These are phyloP conservation scores for human (Homo sapiens) DNA, from an alignment of 2,113 vertebrate species.

Conservation along the genomic window DNA sequence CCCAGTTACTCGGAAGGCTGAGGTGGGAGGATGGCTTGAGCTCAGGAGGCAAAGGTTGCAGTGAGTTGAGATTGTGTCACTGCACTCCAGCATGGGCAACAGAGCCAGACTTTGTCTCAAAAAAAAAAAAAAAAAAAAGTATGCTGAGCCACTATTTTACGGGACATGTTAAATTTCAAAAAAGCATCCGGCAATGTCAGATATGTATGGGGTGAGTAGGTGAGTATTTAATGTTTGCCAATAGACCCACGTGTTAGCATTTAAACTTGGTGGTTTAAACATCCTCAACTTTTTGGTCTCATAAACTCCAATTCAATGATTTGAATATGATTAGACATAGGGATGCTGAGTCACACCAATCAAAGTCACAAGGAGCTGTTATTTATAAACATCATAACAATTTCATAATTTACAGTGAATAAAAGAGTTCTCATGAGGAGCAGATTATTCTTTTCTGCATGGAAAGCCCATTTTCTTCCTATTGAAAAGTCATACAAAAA, in stretches of 20 bases:
- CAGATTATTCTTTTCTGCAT: background rate
- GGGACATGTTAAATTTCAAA: background rate
- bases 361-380: background rate
- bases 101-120: too few relatives aligned
- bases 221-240: background rate
- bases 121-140: too few relatives aligned
- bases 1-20: too few relatives aligned
- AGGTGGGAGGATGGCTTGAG: too few relatives aligned
- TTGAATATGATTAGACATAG: background rate
- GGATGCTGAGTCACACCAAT: background rate
- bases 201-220: background rate
- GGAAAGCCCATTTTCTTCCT: background rate
- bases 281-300: background rate
- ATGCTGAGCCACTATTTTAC: background rate
- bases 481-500: background rate
- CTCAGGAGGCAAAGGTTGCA: too few relatives aligned
- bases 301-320: background rate
- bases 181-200: background rate
- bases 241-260: background rate
- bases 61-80: too few relatives aligned
- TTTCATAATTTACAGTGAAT: background rate
- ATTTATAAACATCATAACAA: background rate
- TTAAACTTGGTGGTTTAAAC: background rate
- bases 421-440: background rate
- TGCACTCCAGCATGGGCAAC: too few relatives aligned